Conservation (phyloP, 2,888 invertebrate genomes). For the Nudaria mundana region DNA sequence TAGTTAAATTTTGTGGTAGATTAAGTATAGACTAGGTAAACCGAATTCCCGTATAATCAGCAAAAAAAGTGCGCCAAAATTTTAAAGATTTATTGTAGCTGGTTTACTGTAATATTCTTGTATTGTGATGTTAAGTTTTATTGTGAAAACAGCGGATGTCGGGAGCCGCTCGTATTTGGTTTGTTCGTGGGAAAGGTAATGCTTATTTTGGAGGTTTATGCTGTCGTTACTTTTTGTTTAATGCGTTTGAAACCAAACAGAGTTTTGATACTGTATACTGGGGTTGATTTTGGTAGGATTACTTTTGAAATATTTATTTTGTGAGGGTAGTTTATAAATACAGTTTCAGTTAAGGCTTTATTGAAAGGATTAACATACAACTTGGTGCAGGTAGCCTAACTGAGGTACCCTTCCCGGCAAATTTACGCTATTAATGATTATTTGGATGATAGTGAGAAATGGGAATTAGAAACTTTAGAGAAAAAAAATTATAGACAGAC, state of each 20-base stretch:
- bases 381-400: no score
- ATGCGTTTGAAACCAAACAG: slow-evolving; percentile 6
- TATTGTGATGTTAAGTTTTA: slow-evolving; percentile 16
- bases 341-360: neutral
- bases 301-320: neutral
- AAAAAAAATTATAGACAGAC: no score
- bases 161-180: slow-evolving; percentile 23
- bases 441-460: no score
- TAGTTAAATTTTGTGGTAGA: no score
- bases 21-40: no score
- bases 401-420: no score
- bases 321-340: no score
- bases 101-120: slow-evolving; percentile 3
- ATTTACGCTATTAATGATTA: no score
- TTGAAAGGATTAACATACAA: neutral
- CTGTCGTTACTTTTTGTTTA: slow-evolving; percentile 14
- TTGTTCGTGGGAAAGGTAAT: slow-evolving; percentile 16
- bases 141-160: slow-evolving; percentile 29
- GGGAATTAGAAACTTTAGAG: no score
- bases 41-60: no score
- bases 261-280: neutral
- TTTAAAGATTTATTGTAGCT: no score
- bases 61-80: no score
- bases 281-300: neutral
- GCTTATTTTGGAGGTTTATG: slow-evolving; percentile 20